Conservation (phyloP, 2,888 invertebrate species). For the Nemotelus nigrinus region DNA sequence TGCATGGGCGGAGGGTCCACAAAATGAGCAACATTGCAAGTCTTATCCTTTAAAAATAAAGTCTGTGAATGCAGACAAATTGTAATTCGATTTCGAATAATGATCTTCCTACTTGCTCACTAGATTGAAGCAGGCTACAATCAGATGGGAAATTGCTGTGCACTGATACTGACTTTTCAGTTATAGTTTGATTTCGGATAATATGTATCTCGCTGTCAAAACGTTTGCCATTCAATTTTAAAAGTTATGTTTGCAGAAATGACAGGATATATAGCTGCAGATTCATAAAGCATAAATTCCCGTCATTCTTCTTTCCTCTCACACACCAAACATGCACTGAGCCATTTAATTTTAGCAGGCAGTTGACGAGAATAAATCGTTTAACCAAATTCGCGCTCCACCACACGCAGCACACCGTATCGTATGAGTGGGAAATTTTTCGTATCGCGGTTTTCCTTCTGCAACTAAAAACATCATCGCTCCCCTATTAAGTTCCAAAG, state of each 20-base stretch:
- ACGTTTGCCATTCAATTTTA: too few species aligned
- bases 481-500: not conserved
- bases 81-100: constrained; percentile 37
- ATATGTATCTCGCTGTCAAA: too few species aligned
- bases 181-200: too few species aligned
- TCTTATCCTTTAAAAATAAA: not conserved
- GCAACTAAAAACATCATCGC: not conserved
- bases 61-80: constrained; percentile 6
- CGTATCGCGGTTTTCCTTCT: not conserved
- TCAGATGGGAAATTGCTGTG: too few species aligned
- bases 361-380: constrained; percentile 38
- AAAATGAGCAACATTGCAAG: too few species aligned
- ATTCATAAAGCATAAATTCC: constrained; percentile 3
- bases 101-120: not conserved
- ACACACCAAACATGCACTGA: not conserved
- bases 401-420: not conserved
- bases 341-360: constrained; percentile 29
- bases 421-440: not conserved
- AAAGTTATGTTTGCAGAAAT: too few species aligned
- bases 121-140: too few species aligned
- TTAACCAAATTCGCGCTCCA: constrained; percentile 15
- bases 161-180: too few species aligned
- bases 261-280: too few species aligned
- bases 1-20: too few species aligned
- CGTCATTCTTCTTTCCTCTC: not conserved